A percentile compares a stretch with the other conserved stretches of the same genome.
phyloP scores from a whole-genome alignment of 2,797 vertebrate species.

The Kryptopterus vitreolus region DNA sequence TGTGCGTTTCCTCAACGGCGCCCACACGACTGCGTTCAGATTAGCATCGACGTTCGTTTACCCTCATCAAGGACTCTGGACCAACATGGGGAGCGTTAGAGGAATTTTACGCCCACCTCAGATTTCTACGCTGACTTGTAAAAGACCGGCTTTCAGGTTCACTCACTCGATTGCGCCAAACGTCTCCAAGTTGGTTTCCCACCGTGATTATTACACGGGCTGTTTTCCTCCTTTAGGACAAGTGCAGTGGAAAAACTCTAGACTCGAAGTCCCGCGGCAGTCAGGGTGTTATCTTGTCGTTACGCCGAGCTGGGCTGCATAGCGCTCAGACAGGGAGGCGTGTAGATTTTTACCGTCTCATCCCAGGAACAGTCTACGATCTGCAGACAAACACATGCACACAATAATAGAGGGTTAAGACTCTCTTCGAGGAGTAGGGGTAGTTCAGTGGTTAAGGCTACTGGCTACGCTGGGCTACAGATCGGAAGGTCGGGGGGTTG shows the following conservation, averaged over 20 bases:
- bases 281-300: slow-evolving; percentile 21
- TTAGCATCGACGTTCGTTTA: neutral
- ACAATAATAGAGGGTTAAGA: neutral
- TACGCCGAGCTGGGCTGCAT: slow-evolving; percentile 48
- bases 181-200: neutral
- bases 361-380: slow-evolving; percentile 97
- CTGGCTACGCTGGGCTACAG: too few relatives aligned
- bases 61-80: neutral
- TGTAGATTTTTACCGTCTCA: slow-evolving; percentile 92
- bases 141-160: neutral
- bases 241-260: neutral
- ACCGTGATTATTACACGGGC: neutral
- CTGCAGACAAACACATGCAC: slow-evolving; percentile 65
- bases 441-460: too few relatives aligned
- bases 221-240: neutral
- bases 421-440: too few relatives aligned
- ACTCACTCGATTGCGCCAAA: neutral
- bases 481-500: too few relatives aligned
- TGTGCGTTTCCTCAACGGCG: neutral
- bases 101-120: neutral
- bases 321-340: slow-evolving; percentile 76
- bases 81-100: neutral
- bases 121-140: slow-evolving; percentile 7
- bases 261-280: neutral
- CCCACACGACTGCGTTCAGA: neutral